Percentiles rank a stretch among this genome's conserved stretches.
phyloP scores from a whole-genome alignment of 2,113 vertebrate genomes.

The Sminthopsis crassicaudata region DNA sequence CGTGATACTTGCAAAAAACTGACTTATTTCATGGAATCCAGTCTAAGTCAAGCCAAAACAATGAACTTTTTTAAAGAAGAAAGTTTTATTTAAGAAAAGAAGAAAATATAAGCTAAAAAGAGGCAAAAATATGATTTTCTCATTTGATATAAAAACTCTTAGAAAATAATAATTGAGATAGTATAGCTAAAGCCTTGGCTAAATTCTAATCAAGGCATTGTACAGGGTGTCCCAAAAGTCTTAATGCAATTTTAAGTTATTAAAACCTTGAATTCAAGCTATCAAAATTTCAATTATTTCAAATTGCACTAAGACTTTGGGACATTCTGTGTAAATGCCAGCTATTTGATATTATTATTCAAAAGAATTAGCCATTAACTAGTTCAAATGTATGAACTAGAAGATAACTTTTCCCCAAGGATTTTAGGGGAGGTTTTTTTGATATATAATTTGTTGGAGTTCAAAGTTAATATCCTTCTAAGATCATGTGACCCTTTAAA shows the following conservation, averaged over 20 bases:
- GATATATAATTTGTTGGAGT: not conserved
- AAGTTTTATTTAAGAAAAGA: not conserved
- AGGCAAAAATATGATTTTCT: not conserved
- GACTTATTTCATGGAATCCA: not conserved
- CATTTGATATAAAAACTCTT: not conserved
- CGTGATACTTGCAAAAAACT: not conserved
- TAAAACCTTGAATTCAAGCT: not conserved
- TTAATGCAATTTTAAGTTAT: not conserved
- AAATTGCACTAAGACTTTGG: not conserved
- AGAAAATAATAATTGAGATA: not conserved
- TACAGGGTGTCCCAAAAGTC: not conserved
- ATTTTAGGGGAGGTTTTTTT: not conserved
- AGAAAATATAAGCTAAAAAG: not conserved
- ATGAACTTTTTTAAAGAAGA: not conserved
- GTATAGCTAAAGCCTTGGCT: not conserved
- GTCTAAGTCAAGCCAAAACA: not conserved
- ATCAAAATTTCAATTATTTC: not conserved
- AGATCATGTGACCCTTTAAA: not conserved
- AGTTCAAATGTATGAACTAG: not conserved
- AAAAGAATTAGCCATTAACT: not conserved
- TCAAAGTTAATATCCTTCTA: not conserved
- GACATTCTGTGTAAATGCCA: not conserved
- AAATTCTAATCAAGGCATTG: not conserved
- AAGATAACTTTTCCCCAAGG: not conserved
- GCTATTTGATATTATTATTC: not conserved